A percentile compares a stretch with the other conserved stretches of the same genome.
Conservation (phyloP, 1,140 invertebrate species). For the Tetramorium simillimum region DNA sequence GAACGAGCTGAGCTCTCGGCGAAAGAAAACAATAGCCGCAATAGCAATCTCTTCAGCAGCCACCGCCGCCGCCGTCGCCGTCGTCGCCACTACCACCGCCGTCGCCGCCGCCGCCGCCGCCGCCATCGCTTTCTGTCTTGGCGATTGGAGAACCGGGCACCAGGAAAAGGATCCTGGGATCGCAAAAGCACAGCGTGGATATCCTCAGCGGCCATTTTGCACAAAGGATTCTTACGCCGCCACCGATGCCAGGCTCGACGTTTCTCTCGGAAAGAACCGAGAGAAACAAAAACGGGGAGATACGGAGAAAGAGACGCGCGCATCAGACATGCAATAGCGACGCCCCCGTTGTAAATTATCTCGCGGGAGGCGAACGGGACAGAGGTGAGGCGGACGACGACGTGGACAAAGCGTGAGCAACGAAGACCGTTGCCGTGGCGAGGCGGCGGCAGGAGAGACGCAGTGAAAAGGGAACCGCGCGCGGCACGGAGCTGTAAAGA, state of each 20-base stretch:
- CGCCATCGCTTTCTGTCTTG: background rate
- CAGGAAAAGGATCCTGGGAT: constrained; percentile 19
- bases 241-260: constrained; percentile 16
- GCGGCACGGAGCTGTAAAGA: constrained; percentile 52
- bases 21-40: constrained; percentile 57
- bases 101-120: background rate
- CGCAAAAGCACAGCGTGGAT: background rate
- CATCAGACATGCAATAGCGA: constrained; percentile 74
- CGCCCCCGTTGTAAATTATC: constrained; percentile 78
- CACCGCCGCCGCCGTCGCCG: background rate
- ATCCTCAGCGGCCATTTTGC: constrained; percentile 38
- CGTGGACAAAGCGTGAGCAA: constrained; percentile 42
- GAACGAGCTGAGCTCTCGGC: constrained; percentile 33
- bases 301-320: constrained; percentile 42
- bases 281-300: constrained; percentile 47
- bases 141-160: constrained; percentile 25
- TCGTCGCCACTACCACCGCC: background rate
- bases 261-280: constrained; percentile 20
- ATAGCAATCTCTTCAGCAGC: constrained; percentile 59
- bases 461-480: constrained; percentile 41
- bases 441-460: constrained; percentile 9
- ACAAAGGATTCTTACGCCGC: constrained; percentile 34
- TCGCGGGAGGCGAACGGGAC: constrained; percentile 63
- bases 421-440: background rate
- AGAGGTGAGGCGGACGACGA: constrained; percentile 62